Percentiles rank a stretch among this genome's conserved stretches.
Evolutionary conservation across 2,888 invertebrate genomes (phyloP).

Genomic region (Pollenia labialis): DNA sequence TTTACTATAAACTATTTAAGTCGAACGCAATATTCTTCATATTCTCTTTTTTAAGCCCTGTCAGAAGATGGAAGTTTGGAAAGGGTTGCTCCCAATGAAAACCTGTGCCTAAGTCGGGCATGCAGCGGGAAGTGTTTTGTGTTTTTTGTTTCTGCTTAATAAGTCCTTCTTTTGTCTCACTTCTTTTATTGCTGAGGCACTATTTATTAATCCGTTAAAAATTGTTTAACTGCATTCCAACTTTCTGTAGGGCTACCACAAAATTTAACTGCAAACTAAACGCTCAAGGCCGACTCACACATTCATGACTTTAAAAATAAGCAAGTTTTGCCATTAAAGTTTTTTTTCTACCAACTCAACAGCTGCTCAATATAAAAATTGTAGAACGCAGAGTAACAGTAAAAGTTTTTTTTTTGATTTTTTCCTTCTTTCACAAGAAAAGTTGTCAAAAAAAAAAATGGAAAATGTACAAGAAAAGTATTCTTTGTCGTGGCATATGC

Average conservation of each 20-base stretch:
- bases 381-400: conserved; percentile 19
- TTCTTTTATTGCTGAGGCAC: too few species aligned
- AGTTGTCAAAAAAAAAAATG: conserved; percentile 16
- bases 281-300: neutral
- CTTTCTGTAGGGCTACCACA: neutral
- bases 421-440: neutral
- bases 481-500: conserved; percentile 1
- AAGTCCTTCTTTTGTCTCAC: too few species aligned
- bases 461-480: conserved; percentile 13
- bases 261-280: neutral
- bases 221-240: neutral
- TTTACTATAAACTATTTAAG: too few species aligned
- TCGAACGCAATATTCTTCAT: too few species aligned
- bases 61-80: too few species aligned
- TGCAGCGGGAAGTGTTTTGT: too few species aligned
- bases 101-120: neutral
- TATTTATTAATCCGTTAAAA: neutral
- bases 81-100: too few species aligned
- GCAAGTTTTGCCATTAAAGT: conserved; percentile 11
- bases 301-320: neutral
- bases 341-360: neutral
- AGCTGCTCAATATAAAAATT: neutral
- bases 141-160: too few species aligned
- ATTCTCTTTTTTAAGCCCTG: too few species aligned
- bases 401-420: neutral